Evolutionary conservation across 2,888 invertebrate genomes (phyloP), one percentile per base, ranked within the genome.

Genomic region (Tetrapedia diversipes): DNA sequence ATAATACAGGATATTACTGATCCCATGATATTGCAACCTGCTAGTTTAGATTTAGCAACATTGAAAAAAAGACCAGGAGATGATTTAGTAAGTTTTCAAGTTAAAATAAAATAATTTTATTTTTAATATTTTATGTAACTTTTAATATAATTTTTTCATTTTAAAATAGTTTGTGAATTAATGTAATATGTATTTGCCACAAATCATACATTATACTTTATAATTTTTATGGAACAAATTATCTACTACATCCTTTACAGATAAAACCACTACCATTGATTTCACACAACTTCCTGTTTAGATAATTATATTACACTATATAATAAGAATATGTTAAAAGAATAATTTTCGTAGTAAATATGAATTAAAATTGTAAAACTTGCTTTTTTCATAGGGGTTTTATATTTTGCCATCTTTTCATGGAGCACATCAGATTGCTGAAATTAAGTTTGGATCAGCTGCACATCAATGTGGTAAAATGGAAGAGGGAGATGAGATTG

Each of bases 401-500:
- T 95, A 95, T 90, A 96, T 99, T 84, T 94, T 96, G 89, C 96
- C 98, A 11, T 96, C 96, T 49, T 97, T 96, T 92, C 96, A 96
- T 91, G 95, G 95, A 0, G 94, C 95, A 80, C 95, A 94, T 90
- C 96, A 97, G 90, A 96, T 99, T 72, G 96, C 96, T 22, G 96
- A 97, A 89, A 96, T 98, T 65, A 97, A 97, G 90, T 96, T 96
- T 92, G 96, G 97, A 88, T 97, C 98, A 60, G 97, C 98, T 2
- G 98, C 98, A 47, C 98, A 98, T 92, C 95, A 96, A 41, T 97
- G 97, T 85, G 97, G 97, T 2, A 97, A 97, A 92, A 96, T 99
- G 88, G 98, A 98, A 92, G 96, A 96, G 86, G 99, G 98, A 0
- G 99, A 99, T 92, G 99, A 99, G 93, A 97, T 99, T 85, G 96